Percentiles rank a stretch among this genome's conserved stretches.
Evolutionary conservation across 2,888 invertebrate genomes (phyloP).

Genomic region (Ametastegia equiseti): DNA sequence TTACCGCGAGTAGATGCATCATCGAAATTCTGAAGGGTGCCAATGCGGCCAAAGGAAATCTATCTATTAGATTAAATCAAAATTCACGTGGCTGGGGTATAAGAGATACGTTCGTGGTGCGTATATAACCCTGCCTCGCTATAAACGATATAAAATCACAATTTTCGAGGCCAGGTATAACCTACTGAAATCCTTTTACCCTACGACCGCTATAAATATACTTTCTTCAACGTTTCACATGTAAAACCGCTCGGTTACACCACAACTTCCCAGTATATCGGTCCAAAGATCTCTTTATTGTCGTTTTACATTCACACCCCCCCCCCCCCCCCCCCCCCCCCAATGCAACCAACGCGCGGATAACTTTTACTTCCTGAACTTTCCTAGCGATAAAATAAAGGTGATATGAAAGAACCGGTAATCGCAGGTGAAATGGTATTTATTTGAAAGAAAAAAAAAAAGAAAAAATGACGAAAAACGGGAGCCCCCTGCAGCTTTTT

Average conservation of each 20-base stretch:
- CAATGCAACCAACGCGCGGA: background rate
- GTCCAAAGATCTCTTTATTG: conserved; percentile 33
- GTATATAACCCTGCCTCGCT: too few species aligned
- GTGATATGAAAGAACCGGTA: background rate
- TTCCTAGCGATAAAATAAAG: background rate
- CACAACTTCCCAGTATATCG: conserved; percentile 5
- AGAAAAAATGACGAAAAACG: too few species aligned
- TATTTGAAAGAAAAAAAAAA: background rate
- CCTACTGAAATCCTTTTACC: conserved; percentile 7
- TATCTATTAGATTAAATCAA: conserved; percentile 37
- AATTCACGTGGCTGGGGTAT: background rate
- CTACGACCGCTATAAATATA: conserved; percentile 31
- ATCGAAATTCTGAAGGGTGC: conserved; percentile 43
- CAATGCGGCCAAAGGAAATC: conserved; percentile 13
- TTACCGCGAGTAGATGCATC: conserved; percentile 43
- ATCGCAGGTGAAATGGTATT: background rate
- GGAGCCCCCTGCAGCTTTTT: background rate
- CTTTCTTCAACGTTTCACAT: conserved; percentile 5
- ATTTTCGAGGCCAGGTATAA: background rate
- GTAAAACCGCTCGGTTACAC: background rate
- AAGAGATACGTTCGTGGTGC: background rate
- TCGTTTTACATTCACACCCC: background rate
- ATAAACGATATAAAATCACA: background rate
- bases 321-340: too few species aligned
- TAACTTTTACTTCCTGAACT: conserved; percentile 13